Conservation (phyloP, 2,888 invertebrate genomes). For the Gordius sp. region DNA sequence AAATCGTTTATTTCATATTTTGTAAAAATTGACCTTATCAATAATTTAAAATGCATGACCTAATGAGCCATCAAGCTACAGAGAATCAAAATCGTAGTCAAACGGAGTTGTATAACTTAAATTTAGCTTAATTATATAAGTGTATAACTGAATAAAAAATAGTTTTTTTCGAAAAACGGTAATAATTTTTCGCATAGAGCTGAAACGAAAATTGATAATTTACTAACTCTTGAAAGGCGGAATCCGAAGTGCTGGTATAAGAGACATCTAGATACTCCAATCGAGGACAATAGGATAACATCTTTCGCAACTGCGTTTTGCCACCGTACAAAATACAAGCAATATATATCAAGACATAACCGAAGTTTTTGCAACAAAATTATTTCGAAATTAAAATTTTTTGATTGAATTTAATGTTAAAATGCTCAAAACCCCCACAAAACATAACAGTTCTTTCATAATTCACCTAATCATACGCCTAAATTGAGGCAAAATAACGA, state of each 20-base stretch:
- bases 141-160: too few relatives aligned
- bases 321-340: neutral
- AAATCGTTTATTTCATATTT: too few relatives aligned
- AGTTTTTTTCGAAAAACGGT: neutral
- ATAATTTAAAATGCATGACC: too few relatives aligned
- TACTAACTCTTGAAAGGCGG: neutral
- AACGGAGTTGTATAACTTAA: too few relatives aligned
- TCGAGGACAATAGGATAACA: neutral
- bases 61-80: too few relatives aligned
- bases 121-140: neutral
- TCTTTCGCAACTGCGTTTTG: neutral
- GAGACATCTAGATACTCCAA: neutral
- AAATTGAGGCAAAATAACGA: conserved; percentile 6
- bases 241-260: neutral
- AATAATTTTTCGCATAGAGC: neutral
- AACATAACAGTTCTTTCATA: too few relatives aligned
- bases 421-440: too few relatives aligned
- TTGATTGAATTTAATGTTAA: neutral
- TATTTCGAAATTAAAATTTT: neutral
- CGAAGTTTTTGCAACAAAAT: neutral
- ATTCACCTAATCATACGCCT: neutral
- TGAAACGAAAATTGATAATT: neutral
- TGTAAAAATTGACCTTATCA: too few relatives aligned
- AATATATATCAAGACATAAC: too few relatives aligned
- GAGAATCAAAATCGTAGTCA: too few relatives aligned